phyloP scores from a whole-genome alignment of 2,797 vertebrate species.

The Leucoraja ocellata region DNA sequence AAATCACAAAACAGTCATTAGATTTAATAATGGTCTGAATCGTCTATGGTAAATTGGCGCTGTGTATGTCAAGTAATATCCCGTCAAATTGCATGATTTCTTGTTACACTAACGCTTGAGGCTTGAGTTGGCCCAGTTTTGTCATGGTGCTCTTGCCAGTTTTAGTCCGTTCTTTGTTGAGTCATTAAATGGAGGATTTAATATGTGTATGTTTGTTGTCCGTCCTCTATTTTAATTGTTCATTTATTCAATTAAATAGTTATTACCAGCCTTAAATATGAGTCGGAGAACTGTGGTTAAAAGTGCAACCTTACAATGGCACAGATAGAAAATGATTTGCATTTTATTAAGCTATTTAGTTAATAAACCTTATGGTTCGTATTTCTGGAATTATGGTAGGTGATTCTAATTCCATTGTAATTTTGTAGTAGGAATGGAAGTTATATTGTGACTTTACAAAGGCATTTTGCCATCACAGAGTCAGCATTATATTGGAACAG shows the following conservation, averaged over 20 bases:
- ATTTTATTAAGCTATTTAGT: neutral
- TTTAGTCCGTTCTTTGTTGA: neutral
- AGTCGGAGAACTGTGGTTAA: neutral
- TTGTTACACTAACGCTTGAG: neutral
- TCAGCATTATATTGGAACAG: neutral
- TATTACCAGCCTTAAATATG: neutral
- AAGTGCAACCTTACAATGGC: neutral
- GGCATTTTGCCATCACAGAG: neutral
- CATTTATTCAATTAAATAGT: slow-evolving; percentile 3
- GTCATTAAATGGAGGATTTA: neutral
- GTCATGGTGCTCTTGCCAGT: neutral
- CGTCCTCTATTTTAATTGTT: neutral
- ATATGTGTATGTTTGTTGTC: neutral
- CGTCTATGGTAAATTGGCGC: neutral
- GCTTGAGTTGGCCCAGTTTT: neutral
- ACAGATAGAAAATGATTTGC: neutral
- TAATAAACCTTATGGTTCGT: neutral
- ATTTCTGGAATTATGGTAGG: neutral
- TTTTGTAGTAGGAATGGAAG: neutral
- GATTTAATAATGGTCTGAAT: neutral
- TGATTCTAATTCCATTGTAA: neutral
- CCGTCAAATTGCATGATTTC: neutral
- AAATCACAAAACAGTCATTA: neutral
- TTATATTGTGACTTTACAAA: neutral
- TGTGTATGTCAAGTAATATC: neutral